A percentile compares a stretch with the other conserved stretches of the same genome.
These are phyloP conservation scores for Carlito syrichta DNA, from an alignment of 2,113 vertebrate genomes.

Conservation along the genomic window DNA sequence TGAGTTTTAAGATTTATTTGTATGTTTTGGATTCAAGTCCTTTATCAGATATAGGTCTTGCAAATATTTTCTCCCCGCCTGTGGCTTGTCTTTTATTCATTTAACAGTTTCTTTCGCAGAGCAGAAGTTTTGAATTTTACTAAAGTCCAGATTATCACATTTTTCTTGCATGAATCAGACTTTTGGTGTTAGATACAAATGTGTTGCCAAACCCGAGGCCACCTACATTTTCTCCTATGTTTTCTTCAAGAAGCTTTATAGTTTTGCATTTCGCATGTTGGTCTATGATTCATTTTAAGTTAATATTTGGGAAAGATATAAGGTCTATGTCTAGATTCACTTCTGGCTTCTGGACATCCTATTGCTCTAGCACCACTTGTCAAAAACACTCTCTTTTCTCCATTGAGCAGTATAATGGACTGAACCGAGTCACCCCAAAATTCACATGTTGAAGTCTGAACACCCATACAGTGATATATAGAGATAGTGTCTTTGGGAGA, in stretches of 20 bases:
- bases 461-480: not conserved
- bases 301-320: not conserved
- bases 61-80: not conserved
- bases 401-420: not conserved
- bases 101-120: not conserved
- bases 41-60: not conserved
- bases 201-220: not conserved
- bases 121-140: not conserved
- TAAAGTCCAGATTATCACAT: not conserved
- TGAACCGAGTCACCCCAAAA: not conserved
- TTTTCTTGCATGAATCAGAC: not conserved
- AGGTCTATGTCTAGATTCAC: not conserved
- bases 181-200: not conserved
- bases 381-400: not conserved
- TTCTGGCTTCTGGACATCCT: not conserved
- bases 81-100: not conserved
- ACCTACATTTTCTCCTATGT: not conserved
- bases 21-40: not conserved
- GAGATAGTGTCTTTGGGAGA: not conserved
- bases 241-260: conserved; percentile 10
- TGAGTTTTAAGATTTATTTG: conserved; percentile 6
- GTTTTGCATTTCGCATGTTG: not conserved
- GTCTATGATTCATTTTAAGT: not conserved
- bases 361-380: not conserved
- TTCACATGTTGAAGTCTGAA: not conserved